Base-by-base conservation (phyloP, 2,797 vertebrate genomes). In the Alosa sapidissima region DNA sequence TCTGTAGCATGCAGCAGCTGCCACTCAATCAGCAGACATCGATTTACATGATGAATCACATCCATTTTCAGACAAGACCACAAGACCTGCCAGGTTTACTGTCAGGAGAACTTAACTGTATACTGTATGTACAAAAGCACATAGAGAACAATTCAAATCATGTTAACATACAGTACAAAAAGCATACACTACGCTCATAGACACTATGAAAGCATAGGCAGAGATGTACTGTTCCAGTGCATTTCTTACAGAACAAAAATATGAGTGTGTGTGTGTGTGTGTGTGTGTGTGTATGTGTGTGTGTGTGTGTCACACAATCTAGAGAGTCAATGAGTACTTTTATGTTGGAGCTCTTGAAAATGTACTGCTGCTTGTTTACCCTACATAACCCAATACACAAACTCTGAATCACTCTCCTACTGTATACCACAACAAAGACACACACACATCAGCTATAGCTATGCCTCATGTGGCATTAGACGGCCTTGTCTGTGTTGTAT, bases 41-140 rank as follows among this genome's bases (percentile, higher is more conserved):
- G 33, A 91, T 92, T 93, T 92, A 90, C 89, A 91, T 93, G 91
- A 93, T 86, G 91, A 93, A 92, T 92, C 82, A 0, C 84, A 91
- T 86, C 85, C 86, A 86, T 90, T 92, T 91, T 87, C 90, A 92
- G 86, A 91, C 83, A 47, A 52, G 75, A 82, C 36, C 45, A 75
- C 33, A 19, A 75, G 68, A 45, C 68, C 33, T 45, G 36, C 68
- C 68, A 16, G 0, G 36, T 45, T 41, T 7, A 19, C 68, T 11
- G 16, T 75, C 68, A 75, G 11, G 33, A 41, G 33, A 75, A 36
- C 33, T 14, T 75, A 41, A 41, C 33, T 14, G 33, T 75, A 16
- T 41, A 16, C 33, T 4, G 68, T 75, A 3, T 28, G 16, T 33
- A 14, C 33, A 14, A 24, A 65, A 65, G 1, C 28, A 51, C 65